These are phyloP conservation scores for Psittacula cyanocephala DNA, from an alignment of 2,113 vertebrate species.

Conservation along the genomic window DNA sequence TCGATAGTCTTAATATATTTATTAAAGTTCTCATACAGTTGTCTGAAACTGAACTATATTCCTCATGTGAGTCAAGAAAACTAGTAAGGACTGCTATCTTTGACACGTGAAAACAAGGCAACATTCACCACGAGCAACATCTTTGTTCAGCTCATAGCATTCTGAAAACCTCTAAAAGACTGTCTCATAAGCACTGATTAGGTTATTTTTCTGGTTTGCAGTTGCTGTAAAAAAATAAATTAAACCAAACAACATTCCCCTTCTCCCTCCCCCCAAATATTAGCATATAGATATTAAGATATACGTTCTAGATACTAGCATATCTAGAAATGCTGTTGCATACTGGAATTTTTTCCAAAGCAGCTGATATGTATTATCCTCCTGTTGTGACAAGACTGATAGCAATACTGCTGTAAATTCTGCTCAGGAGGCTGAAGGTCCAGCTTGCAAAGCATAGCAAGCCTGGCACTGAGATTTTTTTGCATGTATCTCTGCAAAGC, in stretches of 20 bases:
- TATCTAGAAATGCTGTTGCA: not conserved
- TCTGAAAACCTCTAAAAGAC: not conserved
- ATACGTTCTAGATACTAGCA: not conserved
- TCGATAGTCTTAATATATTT: not conserved
- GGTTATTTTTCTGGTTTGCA: not conserved
- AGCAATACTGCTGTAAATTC: not conserved
- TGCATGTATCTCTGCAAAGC: not conserved
- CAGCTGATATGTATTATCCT: not conserved
- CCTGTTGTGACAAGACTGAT: not conserved
- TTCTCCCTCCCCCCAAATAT: not conserved
- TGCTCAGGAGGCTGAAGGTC: not conserved
- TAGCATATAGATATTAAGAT: not conserved
- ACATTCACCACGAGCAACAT: not conserved
- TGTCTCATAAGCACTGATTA: not conserved
- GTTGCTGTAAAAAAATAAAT: not conserved
- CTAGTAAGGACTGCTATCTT: not conserved
- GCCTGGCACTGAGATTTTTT: not conserved
- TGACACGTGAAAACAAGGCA: not conserved
- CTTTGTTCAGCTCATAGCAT: not conserved
- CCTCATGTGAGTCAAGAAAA: not conserved
- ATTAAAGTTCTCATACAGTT: not conserved
- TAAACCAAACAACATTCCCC: not conserved
- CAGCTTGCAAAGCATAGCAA: not conserved
- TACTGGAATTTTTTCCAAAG: not conserved
- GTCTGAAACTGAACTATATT: not conserved